A percentile compares a stretch with the other conserved stretches of the same genome.
phyloP scores from a whole-genome alignment of 1,140 invertebrate species.

The Neodiprion virginianus region DNA sequence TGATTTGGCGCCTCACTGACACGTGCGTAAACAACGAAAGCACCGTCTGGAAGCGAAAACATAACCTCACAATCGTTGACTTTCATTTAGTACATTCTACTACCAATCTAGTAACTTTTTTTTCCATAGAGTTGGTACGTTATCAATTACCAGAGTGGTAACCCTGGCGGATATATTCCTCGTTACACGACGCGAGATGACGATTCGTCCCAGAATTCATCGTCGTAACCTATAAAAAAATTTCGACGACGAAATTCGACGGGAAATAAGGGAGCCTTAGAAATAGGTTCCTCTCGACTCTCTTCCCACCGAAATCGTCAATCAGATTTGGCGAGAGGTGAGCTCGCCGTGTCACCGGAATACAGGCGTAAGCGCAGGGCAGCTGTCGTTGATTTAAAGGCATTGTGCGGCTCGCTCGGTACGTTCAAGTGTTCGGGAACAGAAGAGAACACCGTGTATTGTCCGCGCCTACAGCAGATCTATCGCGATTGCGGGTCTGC shows the following conservation, averaged over 20 bases:
- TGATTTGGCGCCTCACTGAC: no score
- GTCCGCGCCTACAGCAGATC: slow-evolving; percentile 53
- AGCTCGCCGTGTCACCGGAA: neutral
- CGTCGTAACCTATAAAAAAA: slow-evolving; percentile 13
- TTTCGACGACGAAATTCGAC: slow-evolving; percentile 16
- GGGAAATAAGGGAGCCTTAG: neutral
- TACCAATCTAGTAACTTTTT: no score
- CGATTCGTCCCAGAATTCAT: no score
- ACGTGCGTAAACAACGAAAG: no score
- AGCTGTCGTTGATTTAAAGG: slow-evolving; percentile 57
- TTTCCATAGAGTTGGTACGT: no score
- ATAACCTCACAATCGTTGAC: no score
- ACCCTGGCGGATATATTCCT: no score
- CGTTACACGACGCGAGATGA: no score
- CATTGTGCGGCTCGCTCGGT: slow-evolving; percentile 49
- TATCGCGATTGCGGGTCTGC: slow-evolving; percentile 49
- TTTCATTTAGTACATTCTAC: no score
- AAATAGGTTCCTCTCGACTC: neutral
- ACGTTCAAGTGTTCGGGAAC: slow-evolving; percentile 60
- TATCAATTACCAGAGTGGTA: no score
- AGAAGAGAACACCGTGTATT: slow-evolving; percentile 58
- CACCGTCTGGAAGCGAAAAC: no score
- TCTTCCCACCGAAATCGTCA: neutral
- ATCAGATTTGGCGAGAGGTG: no score
- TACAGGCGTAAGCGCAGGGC: slow-evolving; percentile 46